Evolutionary conservation across 2,113 vertebrate species (phyloP).

Genomic region (Elanus axillaris): DNA sequence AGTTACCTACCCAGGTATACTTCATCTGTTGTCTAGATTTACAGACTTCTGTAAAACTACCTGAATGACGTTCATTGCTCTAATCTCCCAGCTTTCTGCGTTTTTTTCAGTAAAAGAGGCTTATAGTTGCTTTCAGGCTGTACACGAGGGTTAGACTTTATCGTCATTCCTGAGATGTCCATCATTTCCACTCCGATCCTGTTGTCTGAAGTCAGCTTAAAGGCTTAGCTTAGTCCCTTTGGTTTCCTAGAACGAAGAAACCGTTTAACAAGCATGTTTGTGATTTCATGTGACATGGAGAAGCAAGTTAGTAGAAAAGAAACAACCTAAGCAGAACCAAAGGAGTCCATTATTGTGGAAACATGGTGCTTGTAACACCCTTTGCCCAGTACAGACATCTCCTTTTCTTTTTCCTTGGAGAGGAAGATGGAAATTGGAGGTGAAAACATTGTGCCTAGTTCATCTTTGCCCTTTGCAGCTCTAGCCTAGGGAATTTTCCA

Average conservation of each 20-base stretch:
- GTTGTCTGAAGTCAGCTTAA: not conserved
- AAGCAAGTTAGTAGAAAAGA: not conserved
- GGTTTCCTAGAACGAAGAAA: slow-evolving; percentile 1
- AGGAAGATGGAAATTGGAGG: not conserved
- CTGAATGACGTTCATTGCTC: not conserved
- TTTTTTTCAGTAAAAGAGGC: not conserved
- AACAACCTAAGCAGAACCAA: not conserved
- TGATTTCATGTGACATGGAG: not conserved
- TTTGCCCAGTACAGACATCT: not conserved
- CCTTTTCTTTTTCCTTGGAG: not conserved
- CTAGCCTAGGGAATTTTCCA: not conserved
- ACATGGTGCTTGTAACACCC: not conserved
- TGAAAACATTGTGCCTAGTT: not conserved
- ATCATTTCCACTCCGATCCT: not conserved
- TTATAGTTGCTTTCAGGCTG: not conserved
- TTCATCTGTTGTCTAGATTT: not conserved
- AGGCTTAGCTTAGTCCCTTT: not conserved
- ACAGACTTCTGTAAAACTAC: not conserved
- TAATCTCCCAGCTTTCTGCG: not conserved
- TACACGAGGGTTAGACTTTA: not conserved
- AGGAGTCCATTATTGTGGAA: not conserved
- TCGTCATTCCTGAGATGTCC: not conserved
- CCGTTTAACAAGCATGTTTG: not conserved
- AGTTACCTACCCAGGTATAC: not conserved
- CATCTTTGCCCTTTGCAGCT: not conserved